Percentiles rank a stretch among this genome's conserved stretches.
These are phyloP conservation scores for Dicerorhinus sumatrensis DNA, from an alignment of 2,113 vertebrate species.

Conservation along the genomic window DNA sequence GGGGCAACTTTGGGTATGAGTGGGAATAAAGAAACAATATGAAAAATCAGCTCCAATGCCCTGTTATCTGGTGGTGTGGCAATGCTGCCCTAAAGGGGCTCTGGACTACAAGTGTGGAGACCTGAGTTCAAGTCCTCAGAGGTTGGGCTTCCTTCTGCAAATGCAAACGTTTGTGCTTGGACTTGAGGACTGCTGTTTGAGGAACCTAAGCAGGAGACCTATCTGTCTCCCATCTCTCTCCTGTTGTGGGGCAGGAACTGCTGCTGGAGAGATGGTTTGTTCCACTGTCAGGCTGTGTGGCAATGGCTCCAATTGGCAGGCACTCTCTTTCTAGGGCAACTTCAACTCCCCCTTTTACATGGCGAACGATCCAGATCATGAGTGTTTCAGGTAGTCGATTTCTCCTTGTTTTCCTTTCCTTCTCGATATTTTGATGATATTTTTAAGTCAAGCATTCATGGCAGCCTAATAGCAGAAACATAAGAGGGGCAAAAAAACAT, in stretches of 20 bases:
- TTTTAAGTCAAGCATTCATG: slow-evolving; percentile 39
- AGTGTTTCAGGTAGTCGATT: background rate
- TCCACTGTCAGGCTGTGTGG: background rate
- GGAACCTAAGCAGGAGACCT: background rate
- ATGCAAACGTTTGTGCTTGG: background rate
- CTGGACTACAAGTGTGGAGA: too few relatives aligned
- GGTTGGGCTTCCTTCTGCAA: background rate
- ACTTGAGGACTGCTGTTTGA: background rate
- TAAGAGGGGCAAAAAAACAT: background rate
- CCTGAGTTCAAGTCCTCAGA: background rate
- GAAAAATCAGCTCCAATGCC: background rate
- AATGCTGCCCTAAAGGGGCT: background rate
- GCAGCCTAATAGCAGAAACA: slow-evolving; percentile 50
- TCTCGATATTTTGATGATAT: background rate
- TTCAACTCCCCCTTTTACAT: background rate
- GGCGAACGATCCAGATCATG: background rate
- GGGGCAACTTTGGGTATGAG: background rate
- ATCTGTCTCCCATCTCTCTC: background rate
- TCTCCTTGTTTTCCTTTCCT: slow-evolving; percentile 34
- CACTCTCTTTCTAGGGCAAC: background rate
- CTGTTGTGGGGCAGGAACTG: too few relatives aligned
- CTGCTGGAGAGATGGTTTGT: background rate
- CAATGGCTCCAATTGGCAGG: background rate
- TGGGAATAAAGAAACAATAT: background rate
- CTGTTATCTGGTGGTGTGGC: background rate